Conservation (phyloP, 2,888 invertebrate genomes). For the Cephus pulcher region DNA sequence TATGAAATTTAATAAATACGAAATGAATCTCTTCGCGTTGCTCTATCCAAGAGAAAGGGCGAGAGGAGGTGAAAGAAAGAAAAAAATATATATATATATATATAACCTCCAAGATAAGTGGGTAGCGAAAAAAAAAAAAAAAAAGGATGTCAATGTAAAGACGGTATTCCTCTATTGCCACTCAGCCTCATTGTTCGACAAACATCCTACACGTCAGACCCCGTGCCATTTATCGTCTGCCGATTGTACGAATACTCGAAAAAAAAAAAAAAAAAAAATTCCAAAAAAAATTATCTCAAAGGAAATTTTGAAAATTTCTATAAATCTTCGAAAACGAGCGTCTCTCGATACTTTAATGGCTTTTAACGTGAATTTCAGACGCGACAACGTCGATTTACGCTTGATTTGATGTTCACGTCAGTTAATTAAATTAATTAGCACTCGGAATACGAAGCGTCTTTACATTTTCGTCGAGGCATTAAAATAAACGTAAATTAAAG, state of each 20-base stretch:
- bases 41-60: background rate
- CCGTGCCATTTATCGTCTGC: background rate
- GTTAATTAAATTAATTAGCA: background rate
- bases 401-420: background rate
- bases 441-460: background rate
- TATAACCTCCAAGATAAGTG: background rate
- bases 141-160: background rate
- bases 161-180: background rate
- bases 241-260: background rate
- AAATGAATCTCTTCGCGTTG: constrained; percentile 53
- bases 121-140: background rate
- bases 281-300: background rate
- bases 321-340: background rate
- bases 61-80: background rate
- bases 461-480: background rate
- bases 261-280: too few species aligned
- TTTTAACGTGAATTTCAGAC: background rate
- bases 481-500: background rate
- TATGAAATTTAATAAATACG: constrained; percentile 64
- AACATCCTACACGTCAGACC: background rate
- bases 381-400: background rate
- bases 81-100: background rate
- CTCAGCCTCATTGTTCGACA: background rate
- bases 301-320: background rate
- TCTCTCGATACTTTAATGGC: too few species aligned